Base-by-base conservation (phyloP, 2,888 invertebrate species). In the Monochamus alternatus region DNA sequence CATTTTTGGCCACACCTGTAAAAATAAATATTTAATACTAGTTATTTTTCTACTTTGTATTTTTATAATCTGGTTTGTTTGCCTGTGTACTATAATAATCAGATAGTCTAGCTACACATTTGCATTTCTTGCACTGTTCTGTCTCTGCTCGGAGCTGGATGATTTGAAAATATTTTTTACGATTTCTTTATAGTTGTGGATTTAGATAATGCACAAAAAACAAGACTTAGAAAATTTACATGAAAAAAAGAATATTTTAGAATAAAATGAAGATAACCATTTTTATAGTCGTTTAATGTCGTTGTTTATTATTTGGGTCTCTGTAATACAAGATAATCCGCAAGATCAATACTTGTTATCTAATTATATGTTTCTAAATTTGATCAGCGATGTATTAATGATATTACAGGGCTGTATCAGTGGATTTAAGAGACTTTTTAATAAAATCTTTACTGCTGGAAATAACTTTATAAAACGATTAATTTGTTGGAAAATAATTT, bases 1-100 rank as follows among this genome's bases (percentile, higher is more conserved):
- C 91, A 87, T 96, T 97, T 86, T 93, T 94, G 0, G 94, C 94
- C 5, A 84, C 74, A 75, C 86, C 88, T 89, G 74, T 1, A 67
- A 69, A 69, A 47, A 38, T 14, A 1, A 22, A 22, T 22, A 22
- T 22, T 22, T 22, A 22, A 22, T 22, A 22, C 22, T 22, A 22
- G 22, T 22, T 22, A 4, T 63, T 44, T 0, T 14, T 14, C 14
- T 0, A 8, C 43, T 5, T 9, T 31, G 12, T n/a, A n/a, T 10
- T 60, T 60, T n/a, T 31, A 31, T 31, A 58, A 58, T n/a, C 1
- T 3, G 7, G n/a, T n/a, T 4, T 22, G 14, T 7, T 14, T 58
- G 14, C 5, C 8, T 3, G 8, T 58, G 14, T 1, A 58, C 30
- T 2, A 1, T 58, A 8, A 58, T 4, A n/a, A 10, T 32, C 9